These are phyloP conservation scores for Manacus vitellinus DNA, from an alignment of 2,113 vertebrate genomes.

Conservation along the genomic window DNA sequence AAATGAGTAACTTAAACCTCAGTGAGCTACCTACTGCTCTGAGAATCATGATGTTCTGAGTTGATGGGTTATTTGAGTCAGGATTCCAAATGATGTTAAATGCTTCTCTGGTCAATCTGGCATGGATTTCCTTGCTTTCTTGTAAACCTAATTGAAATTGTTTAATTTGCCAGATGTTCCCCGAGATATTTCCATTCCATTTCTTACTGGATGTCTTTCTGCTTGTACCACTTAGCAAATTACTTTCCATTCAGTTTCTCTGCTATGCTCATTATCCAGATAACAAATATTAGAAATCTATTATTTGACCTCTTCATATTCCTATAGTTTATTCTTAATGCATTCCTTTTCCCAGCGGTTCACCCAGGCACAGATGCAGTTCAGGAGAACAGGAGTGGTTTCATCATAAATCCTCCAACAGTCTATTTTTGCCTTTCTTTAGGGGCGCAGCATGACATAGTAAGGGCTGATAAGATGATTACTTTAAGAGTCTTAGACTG, in stretches of 20 bases:
- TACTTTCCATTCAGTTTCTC: not conserved
- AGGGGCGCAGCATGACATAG: not conserved
- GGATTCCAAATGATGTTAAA: not conserved
- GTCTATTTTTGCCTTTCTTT: conserved; percentile 5
- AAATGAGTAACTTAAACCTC: not conserved
- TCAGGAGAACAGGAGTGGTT: not conserved
- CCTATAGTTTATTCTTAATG: not conserved
- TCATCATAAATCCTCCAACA: not conserved
- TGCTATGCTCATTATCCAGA: not conserved
- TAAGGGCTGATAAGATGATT: not conserved
- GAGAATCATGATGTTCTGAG: not conserved
- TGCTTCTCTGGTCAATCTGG: not conserved
- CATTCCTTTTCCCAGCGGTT: not conserved
- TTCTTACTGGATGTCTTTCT: not conserved
- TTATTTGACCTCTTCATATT: not conserved
- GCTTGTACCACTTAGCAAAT: not conserved
- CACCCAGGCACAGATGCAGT: not conserved
- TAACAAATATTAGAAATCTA: not conserved
- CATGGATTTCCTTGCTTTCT: not conserved
- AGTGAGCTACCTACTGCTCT: not conserved
- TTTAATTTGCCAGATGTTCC: conserved; percentile 30
- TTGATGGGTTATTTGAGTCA: not conserved
- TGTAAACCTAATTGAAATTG: not conserved
- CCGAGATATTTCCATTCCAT: not conserved
- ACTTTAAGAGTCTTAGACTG: not conserved